These are phyloP conservation scores for Dysidea cf. avara DNA, from an alignment of 37 sponge, comb jelly and placozoan species.

Conservation along the genomic window DNA sequence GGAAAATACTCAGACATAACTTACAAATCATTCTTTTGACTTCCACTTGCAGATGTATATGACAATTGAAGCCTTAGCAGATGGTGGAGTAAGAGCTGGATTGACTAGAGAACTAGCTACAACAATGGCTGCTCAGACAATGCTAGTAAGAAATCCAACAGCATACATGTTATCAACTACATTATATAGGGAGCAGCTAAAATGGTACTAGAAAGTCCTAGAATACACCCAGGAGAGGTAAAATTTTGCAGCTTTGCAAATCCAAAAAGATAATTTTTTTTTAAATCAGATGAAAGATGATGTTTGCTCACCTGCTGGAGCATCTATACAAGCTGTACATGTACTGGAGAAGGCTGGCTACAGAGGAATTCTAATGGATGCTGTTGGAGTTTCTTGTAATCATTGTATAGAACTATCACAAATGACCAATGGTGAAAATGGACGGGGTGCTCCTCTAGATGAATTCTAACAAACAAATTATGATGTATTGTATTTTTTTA, in stretches of 20 bases:
- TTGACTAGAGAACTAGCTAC: slow-evolving; percentile 80
- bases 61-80: slow-evolving; percentile 91
- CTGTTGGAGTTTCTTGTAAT: slow-evolving; percentile 79
- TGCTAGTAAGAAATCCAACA: slow-evolving; percentile 97
- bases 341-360: slow-evolving; percentile 90
- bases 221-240: slow-evolving; percentile 92
- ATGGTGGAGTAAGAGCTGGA: slow-evolving; percentile 95
- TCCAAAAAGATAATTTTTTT: too few species aligned
- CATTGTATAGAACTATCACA: slow-evolving; percentile 64
- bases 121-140: slow-evolving; percentile 89
- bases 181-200: slow-evolving; percentile 95
- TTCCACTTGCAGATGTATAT: slow-evolving; percentile 84
- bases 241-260: too few species aligned
- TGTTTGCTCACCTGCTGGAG: slow-evolving; percentile 97
- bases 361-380: slow-evolving; percentile 95
- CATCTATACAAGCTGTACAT: slow-evolving; percentile 87
- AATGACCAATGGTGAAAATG: slow-evolving; percentile 58
- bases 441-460: too few species aligned
- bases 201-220: slow-evolving; percentile 90
- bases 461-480: too few species aligned
- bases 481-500: too few species aligned
- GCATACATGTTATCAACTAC: too few species aligned
- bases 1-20: too few species aligned
- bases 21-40: too few species aligned
- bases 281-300: slow-evolving; percentile 97